Conservation (phyloP, 2,797 vertebrate genomes). For the Gadopsis bispinosus region DNA sequence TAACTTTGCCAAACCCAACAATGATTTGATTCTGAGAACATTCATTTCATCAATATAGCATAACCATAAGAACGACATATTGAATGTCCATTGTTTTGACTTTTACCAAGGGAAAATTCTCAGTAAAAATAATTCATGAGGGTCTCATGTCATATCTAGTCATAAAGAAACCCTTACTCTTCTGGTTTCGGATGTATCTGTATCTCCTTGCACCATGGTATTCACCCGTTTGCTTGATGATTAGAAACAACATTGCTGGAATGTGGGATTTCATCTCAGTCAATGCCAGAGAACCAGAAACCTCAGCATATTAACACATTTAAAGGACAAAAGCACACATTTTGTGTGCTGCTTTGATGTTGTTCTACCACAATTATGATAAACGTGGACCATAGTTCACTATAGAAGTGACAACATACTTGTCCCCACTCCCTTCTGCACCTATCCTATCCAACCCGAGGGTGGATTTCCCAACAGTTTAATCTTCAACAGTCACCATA, state of each 20-base stretch:
- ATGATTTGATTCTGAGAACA: neutral
- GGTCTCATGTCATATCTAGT: neutral
- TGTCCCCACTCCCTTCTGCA: neutral
- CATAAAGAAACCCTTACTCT: neutral
- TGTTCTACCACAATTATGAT: constrained; percentile 38
- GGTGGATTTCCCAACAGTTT: constrained; percentile 65
- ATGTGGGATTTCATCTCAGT: neutral
- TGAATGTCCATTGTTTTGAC: neutral
- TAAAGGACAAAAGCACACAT: neutral
- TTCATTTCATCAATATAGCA: neutral
- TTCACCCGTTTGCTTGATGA: neutral
- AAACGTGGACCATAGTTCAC: constrained; percentile 28
- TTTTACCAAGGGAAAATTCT: neutral
- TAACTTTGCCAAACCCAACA: constrained; percentile 3
- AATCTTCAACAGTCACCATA: constrained; percentile 64
- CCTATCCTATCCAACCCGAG: neutral
- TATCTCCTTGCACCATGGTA: neutral
- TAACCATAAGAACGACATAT: neutral
- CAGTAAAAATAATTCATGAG: neutral
- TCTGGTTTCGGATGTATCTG: neutral
- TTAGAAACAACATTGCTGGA: neutral
- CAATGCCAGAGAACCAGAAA: neutral
- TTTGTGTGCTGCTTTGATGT: constrained; percentile 28
- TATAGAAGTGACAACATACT: neutral
- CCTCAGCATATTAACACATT: neutral